Base-by-base conservation (phyloP, 2,888 invertebrate genomes). In the Polydrusus pterygomalis region DNA sequence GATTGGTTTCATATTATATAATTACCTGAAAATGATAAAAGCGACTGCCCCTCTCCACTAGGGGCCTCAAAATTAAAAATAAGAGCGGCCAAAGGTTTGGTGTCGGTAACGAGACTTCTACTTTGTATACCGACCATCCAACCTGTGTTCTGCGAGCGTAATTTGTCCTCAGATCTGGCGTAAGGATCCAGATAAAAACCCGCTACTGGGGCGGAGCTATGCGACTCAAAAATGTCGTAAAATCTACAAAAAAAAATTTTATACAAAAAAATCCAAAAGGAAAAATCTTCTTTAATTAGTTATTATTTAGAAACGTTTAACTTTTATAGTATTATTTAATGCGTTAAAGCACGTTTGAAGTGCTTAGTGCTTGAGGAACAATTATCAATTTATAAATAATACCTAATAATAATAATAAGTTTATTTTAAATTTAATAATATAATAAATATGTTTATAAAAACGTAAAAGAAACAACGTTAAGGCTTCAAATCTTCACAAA, bases 141-240 rank as follows among this genome's bases (percentile, higher is more conserved):
- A 5, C 94, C 94, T 0, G 91, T 90, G 80, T 92, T 91, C 58
- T 90, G 89, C 25, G 89, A 86, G 45, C 89, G 87, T 62, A 91
- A 88, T 86, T 94, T 95, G 79, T 92, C 91, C 69, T 92, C 90
- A 58, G 90, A 89, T 65, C 93, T 90, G 0, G 91, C 91, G 84
- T 93, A 97, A 0, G 94, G 94, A 86, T 97, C 97, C 0, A 97
- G 88, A 85, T 95, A 97, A 84, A 97, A 96, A 7, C 94, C 94
- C n/a, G 93, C 94, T 2, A 95, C 88, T 0, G 94, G 94, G 25
- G 84, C 89, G 60, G 89, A 89, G 75, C 89, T 90, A 8, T 91
- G 89, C 13, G 90, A 89, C 83, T 97, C 95, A 82, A 91, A 93
- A 10, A 98, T 89, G 83, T 96, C 93, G 85, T 92, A 97, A 84